phyloP scores from a whole-genome alignment of 2,113 vertebrate species.

The Ceratotherium simum region DNA sequence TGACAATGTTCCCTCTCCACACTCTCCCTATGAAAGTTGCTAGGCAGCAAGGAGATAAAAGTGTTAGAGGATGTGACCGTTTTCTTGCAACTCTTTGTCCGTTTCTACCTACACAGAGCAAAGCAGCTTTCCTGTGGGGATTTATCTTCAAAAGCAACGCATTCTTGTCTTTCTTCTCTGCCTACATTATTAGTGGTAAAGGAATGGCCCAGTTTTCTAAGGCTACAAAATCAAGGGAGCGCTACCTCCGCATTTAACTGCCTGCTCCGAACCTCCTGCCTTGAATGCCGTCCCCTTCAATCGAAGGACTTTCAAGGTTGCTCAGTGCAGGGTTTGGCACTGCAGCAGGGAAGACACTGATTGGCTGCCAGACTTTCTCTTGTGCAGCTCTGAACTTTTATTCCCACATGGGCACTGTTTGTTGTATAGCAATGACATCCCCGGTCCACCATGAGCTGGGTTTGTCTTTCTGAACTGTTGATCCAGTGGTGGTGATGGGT shows the following conservation, averaged over 20 bases:
- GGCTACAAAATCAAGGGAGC: conserved; percentile 31
- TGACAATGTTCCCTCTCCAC: not conserved
- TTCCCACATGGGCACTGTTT: not conserved
- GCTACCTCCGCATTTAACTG: conserved; percentile 40
- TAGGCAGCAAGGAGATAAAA: conserved; percentile 71
- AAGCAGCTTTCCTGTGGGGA: conserved; percentile 74
- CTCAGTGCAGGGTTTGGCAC: not conserved
- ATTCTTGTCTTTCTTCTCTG: conserved; percentile 63
- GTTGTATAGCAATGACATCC: not conserved
- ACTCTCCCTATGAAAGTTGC: not conserved
- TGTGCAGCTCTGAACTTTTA: not conserved
- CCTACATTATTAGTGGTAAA: conserved; percentile 64
- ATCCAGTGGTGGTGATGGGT: not conserved
- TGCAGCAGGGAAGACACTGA: not conserved
- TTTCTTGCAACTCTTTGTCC: conserved; percentile 21
- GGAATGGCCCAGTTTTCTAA: conserved; percentile 40
- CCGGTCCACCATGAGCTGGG: not conserved
- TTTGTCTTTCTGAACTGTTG: conserved; percentile 27
- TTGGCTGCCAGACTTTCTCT: not conserved
- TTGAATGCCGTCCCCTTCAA: not conserved
- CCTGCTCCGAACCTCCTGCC: not conserved
- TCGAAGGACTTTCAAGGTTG: conserved; percentile 18
- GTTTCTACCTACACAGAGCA: conserved; percentile 43
- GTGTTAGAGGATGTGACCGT: not conserved
- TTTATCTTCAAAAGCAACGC: conserved; percentile 74